Conservation (phyloP, 1,140 invertebrate genomes). For the Acyrthosiphon pisum region DNA sequence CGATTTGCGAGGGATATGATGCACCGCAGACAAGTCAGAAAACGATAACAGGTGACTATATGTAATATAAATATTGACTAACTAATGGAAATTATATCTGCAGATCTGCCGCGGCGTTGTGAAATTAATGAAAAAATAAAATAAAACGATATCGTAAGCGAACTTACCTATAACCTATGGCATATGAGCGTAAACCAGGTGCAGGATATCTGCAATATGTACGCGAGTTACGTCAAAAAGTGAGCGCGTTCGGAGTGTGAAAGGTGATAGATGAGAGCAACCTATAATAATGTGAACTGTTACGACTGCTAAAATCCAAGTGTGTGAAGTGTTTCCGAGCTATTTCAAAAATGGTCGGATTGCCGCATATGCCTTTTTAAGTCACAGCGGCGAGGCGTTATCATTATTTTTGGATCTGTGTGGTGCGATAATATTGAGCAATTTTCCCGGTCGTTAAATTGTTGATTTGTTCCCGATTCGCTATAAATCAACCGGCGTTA, state of each 20-base stretch:
- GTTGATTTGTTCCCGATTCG: background rate
- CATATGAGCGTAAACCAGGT: background rate
- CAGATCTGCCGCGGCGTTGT: background rate
- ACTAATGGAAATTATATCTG: background rate
- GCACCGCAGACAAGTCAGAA: too few species aligned
- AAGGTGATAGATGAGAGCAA: background rate
- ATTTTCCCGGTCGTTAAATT: background rate
- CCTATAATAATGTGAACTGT: background rate
- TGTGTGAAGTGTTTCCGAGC: background rate
- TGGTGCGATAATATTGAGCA: background rate
- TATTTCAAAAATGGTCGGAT: background rate
- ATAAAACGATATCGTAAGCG: background rate
- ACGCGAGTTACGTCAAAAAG: background rate
- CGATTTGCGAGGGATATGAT: too few species aligned
- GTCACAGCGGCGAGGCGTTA: background rate
- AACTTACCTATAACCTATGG: background rate
- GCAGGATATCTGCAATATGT: background rate
- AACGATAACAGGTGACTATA: too few species aligned
- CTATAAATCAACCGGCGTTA: background rate
- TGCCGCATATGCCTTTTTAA: background rate
- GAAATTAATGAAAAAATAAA: background rate
- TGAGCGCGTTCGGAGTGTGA: background rate
- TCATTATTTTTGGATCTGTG: background rate
- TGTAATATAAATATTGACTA: background rate
- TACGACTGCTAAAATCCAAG: too few species aligned